Base-by-base conservation (phyloP, 2,888 invertebrate species). In the Furcula furcula region DNA sequence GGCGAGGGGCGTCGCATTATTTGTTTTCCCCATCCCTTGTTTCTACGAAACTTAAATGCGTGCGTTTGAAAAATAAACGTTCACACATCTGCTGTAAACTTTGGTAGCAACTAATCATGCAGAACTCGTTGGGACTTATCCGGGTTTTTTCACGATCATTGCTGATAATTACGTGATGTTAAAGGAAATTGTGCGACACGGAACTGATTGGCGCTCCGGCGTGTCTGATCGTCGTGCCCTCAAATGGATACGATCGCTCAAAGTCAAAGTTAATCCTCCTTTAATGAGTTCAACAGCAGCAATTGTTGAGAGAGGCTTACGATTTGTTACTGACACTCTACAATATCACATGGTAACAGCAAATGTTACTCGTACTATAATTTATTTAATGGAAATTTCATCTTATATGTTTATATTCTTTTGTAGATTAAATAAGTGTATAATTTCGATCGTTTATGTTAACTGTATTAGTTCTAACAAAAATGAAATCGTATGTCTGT, bases 241-340 rank as follows among this genome's bases (percentile, higher is more conserved):
- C 49, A 60, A 78, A 78, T 73, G 69, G 65, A 57, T 65, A 65
- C 67, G 61, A 85, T 84, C 80, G 65, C 67, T 84, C 84, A 86
- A 81, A 79, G 83, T 84, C 82, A 76, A 61, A 65, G 71, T 62
- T 83, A 81, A 84, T 84, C 83, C 81, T 54, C 54, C 50, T 69
- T 71, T 80, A 85, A 84, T 83, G 83, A 82, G 81, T 81, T 80
- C 74, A 78, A 79, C 76, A 77, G 76, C 74, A 78, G 72, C 73
- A 77, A 80, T 77, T 72, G 77, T 71, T 67, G 65, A 62, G 66
- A 56, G 46, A 41, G 56, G 63, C 61, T 71, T 70, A 70, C 46
- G 55, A 46, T 51, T 39, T 55, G 50, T 48, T 46, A 52, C 60
- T 56, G 50, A 55, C 49, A 55, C 55, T 46, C 43, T 36, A 29